Conservation (phyloP, 2,113 vertebrate genomes). For the Sinocyclocheilus rhinocerous region DNA sequence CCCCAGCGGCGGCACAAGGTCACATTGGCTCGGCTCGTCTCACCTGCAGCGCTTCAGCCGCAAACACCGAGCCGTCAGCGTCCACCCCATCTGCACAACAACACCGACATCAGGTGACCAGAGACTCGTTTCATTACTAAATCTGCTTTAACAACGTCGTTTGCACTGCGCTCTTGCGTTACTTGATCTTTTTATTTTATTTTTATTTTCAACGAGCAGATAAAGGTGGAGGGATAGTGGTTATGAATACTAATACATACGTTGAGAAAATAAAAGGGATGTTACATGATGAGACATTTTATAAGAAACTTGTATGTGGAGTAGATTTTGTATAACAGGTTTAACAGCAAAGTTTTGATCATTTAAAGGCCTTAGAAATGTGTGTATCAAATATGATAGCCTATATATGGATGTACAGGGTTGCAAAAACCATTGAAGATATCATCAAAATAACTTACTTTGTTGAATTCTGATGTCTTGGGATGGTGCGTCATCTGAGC, state of each 20-base stretch:
- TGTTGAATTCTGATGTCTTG: constrained; percentile 53
- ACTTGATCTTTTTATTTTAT: too few relatives aligned
- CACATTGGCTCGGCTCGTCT: constrained; percentile 36
- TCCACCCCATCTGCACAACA: constrained; percentile 46
- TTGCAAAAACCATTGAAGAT: too few relatives aligned
- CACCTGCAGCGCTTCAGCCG: constrained; percentile 60
- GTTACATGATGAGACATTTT: too few relatives aligned
- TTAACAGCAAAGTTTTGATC: neutral
- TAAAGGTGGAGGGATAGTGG: too few relatives aligned
- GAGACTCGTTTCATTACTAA: neutral
- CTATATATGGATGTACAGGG: neutral
- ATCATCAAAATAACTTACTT: constrained; percentile 56
- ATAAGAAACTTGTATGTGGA: too few relatives aligned
- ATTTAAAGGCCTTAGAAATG: too few relatives aligned
- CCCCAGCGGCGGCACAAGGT: constrained; percentile 28
- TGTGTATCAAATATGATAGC: neutral
- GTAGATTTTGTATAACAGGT: neutral
- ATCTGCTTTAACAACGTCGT: too few relatives aligned
- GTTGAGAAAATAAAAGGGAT: too few relatives aligned
- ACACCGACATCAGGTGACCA: neutral
- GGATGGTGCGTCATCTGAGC: constrained; percentile 52
- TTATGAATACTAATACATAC: too few relatives aligned
- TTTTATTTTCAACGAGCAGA: too few relatives aligned
- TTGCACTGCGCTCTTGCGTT: too few relatives aligned
- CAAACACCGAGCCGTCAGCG: constrained; percentile 32